A percentile compares a stretch with the other conserved stretches of the same genome.
phyloP scores from a whole-genome alignment of 2,113 vertebrate genomes.

The Hiodon tergisus region DNA sequence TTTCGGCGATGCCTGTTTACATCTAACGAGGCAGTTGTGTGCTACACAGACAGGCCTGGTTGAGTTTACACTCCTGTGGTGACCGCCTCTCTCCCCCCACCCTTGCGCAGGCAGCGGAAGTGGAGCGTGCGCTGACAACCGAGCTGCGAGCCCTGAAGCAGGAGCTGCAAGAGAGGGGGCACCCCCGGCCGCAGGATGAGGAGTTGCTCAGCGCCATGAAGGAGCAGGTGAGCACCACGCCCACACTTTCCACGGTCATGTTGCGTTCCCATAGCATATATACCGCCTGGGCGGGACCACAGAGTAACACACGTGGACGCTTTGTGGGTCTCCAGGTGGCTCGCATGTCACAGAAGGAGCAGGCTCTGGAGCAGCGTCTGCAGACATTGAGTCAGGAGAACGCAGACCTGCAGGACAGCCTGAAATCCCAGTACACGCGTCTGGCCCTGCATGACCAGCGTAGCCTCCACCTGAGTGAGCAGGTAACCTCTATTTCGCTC shows the following conservation, averaged over 20 bases:
- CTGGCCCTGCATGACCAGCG: constrained; percentile 42
- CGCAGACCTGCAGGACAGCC: constrained; percentile 43
- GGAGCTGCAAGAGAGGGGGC: constrained; percentile 49
- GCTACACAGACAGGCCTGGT: too few relatives aligned
- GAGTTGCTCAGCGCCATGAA: constrained; percentile 61
- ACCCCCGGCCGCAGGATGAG: constrained; percentile 50
- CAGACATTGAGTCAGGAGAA: constrained; percentile 50
- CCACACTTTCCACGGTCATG: too few relatives aligned
- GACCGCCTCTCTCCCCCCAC: not conserved
- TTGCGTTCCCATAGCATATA: not conserved
- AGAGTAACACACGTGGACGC: constrained; percentile 40
- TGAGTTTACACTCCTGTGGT: not conserved
- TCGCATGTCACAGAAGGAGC: constrained; percentile 53
- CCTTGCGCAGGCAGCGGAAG: constrained; percentile 53
- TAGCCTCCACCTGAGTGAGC: constrained; percentile 30
- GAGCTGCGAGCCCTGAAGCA: constrained; percentile 60
- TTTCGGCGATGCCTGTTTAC: too few relatives aligned
- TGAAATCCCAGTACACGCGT: constrained; percentile 42
- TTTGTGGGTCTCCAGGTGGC: constrained; percentile 40
- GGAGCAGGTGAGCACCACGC: constrained; percentile 55
- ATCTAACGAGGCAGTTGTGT: too few relatives aligned
- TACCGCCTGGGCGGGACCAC: constrained; percentile 45
- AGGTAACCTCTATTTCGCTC: not conserved
- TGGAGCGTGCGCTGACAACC: constrained; percentile 53
- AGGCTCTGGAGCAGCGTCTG: constrained; percentile 50